Percentiles rank a stretch among this genome's conserved stretches.
Conservation (phyloP, 2,797 vertebrate genomes). For the Oreochromis mossambicus region DNA sequence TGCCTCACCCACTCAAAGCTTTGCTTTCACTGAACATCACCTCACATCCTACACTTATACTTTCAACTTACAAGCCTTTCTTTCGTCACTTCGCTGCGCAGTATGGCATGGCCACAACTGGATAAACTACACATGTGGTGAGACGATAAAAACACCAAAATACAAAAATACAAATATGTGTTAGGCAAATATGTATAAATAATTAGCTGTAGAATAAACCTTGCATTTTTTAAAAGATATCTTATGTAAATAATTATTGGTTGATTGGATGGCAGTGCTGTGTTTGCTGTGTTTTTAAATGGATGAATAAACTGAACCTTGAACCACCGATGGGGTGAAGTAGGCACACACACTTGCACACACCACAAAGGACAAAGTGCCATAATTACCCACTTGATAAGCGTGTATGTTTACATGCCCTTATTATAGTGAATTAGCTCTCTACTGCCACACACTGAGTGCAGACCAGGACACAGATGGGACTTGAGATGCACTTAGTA, state of each 20-base stretch:
- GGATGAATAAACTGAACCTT: neutral
- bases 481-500: neutral
- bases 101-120: neutral
- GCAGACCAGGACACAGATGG: neutral
- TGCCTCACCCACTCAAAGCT: neutral
- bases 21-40: neutral
- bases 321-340: neutral
- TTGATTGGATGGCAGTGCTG: neutral
- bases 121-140: neutral
- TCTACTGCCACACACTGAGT: neutral
- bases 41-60: neutral
- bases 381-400: neutral
- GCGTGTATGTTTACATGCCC: constrained; percentile 3
- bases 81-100: rapidly evolving
- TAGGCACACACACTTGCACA: neutral
- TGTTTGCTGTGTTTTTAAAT: neutral
- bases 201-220: neutral
- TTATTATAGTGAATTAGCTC: neutral
- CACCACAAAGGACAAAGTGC: neutral
- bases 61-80: neutral
- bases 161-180: neutral
- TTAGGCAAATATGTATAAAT: neutral
- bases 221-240: neutral
- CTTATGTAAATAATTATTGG: neutral
- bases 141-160: neutral